Base-by-base conservation (phyloP, 92 coral and sea anemone species). In the Hydrozoanthus gracilis region DNA sequence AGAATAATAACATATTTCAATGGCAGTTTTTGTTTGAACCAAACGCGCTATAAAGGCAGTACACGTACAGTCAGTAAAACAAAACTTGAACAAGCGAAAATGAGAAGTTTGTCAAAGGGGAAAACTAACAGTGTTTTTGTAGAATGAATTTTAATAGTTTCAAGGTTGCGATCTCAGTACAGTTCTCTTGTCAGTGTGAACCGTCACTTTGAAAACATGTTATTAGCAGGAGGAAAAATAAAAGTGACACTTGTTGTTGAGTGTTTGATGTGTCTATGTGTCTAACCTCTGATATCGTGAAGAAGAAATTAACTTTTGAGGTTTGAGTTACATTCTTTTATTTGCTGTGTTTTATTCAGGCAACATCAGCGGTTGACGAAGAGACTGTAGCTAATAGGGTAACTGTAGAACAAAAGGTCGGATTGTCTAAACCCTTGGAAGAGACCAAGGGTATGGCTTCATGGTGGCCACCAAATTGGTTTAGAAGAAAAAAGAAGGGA, bases 391-490 rank as follows among this genome's bases (percentile, higher is more conserved):
- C 85, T 80, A 64, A 61, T 80, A 80, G 73, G 16, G 75, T 66
- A 64, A 65, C 85, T 7, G 54, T 79, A 79, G 73, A 79, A 45
- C 73, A 61, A 48, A 14, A 56, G 55, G 7, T 49, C 13, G 49
- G 66, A 20, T 60, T 65, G 4, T 9, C 74, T 20, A 80, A 80
- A 66, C 45, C 74, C 44, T 5, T 12, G 11, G 17, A 65, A 44
- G 46, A 80, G 50, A 8, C 85, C 16, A 74, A 67, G 8, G 58
- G 55, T n/a, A 80, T 80, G 85, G 55, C 85, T 44, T 65, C 85
- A 2, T 80, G 85, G 85, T 80, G 85, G 85, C 85, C 83, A 78
- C 85, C 83, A 70, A 77, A 89, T 72, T 76, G 92, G 83, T 67
- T 79, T 73, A 78, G 86, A 54, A 77, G 61, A 86, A 68, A 77